A percentile compares a stretch with the other conserved stretches of the same genome.
Conservation (phyloP, 2,113 vertebrate species). For the Porphyrio hochstetteri region DNA sequence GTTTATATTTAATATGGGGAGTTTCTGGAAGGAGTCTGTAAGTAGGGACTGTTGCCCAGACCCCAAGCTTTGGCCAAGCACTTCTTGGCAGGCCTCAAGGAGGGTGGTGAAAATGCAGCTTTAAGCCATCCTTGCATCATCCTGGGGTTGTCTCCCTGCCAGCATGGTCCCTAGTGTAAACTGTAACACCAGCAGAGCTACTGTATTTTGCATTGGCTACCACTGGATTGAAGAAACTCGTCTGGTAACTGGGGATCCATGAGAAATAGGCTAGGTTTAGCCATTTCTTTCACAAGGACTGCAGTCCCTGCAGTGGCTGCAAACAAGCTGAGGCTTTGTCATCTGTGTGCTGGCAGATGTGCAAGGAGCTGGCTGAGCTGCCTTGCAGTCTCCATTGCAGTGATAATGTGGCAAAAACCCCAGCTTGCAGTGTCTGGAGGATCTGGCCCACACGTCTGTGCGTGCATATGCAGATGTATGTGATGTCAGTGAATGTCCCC, state of each 20-base stretch:
- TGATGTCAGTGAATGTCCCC: neutral
- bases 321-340: neutral
- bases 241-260: neutral
- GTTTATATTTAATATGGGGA: conserved; percentile 28
- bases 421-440: neutral
- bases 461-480: conserved; percentile 1
- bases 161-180: conserved; percentile 9
- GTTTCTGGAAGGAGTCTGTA: conserved; percentile 39
- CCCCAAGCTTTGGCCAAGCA: conserved; percentile 17
- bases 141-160: conserved; percentile 1
- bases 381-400: neutral
- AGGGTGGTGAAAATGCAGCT: conserved; percentile 49
- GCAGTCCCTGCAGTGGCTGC: neutral
- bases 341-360: neutral
- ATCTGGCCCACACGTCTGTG: neutral
- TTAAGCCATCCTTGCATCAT: conserved; percentile 52
- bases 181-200: conserved; percentile 20
- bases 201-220: conserved; percentile 30
- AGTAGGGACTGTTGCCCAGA: conserved; percentile 37
- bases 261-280: neutral
- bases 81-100: conserved; percentile 34
- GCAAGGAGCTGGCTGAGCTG: neutral
- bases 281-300: neutral
- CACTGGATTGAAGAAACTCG: neutral
- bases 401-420: neutral